Evolutionary conservation across 2,113 vertebrate genomes (phyloP).

Genomic region (Datnioides undecimradiatus): DNA sequence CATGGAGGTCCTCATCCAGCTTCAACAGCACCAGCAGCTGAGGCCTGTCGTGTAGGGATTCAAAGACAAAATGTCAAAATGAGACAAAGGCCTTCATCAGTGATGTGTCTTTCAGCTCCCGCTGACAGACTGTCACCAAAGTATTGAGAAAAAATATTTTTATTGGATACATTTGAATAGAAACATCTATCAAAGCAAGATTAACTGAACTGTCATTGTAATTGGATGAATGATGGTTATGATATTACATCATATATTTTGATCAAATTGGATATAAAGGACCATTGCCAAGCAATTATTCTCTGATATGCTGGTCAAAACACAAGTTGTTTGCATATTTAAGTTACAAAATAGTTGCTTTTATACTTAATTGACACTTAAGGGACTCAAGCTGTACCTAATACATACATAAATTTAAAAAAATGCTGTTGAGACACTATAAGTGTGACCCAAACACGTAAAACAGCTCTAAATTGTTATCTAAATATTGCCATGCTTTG

Average conservation of each 20-base stretch:
- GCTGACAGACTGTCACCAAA: not conserved
- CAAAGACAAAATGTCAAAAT: not conserved
- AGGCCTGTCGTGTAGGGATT: conserved; percentile 83
- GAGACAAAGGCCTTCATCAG: not conserved
- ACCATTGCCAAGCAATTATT: no score
- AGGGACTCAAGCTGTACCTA: no score
- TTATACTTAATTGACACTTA: no score
- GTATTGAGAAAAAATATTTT: not conserved
- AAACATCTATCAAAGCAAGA: not conserved
- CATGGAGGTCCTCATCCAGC: conserved; percentile 96
- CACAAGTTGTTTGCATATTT: no score
- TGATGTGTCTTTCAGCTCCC: not conserved
- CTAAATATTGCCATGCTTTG: not conserved
- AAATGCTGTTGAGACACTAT: not conserved
- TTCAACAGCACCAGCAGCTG: conserved; percentile 96
- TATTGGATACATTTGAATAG: not conserved
- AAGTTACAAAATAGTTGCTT: no score
- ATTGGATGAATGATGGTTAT: not conserved
- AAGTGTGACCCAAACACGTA: not conserved
- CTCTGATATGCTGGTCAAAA: no score
- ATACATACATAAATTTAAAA: not conserved
- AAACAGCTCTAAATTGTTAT: not conserved
- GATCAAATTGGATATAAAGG: not conserved
- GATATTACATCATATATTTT: not conserved
- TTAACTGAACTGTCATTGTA: not conserved